A percentile compares a stretch with the other conserved stretches of the same genome.
phyloP scores from a whole-genome alignment of 2,113 vertebrate genomes.

The Lagopus muta region DNA sequence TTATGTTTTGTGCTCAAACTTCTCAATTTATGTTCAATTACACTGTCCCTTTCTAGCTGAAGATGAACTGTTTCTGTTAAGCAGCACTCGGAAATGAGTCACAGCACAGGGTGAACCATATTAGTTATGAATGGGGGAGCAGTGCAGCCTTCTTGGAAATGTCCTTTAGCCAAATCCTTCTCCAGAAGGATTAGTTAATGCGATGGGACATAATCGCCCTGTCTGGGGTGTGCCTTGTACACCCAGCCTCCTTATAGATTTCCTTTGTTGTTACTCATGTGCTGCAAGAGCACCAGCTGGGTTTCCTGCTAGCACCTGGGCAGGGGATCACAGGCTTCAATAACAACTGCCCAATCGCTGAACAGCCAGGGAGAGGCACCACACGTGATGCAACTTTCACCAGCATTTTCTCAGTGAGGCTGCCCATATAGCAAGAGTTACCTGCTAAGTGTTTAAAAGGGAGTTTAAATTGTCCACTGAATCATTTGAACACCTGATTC shows the following conservation, averaged over 20 bases:
- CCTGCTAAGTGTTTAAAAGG: neutral
- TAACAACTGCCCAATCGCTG: neutral
- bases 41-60: neutral
- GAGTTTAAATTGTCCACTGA: neutral
- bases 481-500: neutral
- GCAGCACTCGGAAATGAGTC: neutral
- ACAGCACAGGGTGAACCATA: fast-evolving
- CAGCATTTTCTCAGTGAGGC: neutral
- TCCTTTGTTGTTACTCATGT: neutral
- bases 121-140: slow-evolving; percentile 9
- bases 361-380: neutral
- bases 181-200: slow-evolving; percentile 63
- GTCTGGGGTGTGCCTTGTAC: neutral
- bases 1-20: neutral
- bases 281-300: neutral
- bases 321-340: neutral
- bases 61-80: neutral
- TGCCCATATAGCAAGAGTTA: neutral
- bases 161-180: slow-evolving; percentile 58
- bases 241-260: neutral
- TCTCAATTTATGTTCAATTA: neutral
- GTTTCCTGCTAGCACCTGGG: neutral
- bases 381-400: fast-evolving
- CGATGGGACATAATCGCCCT: slow-evolving; percentile 56
- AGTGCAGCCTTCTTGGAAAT: slow-evolving; percentile 23